phyloP scores from a whole-genome alignment of 2,888 invertebrate genomes.

The Kryphioiulus occultus region DNA sequence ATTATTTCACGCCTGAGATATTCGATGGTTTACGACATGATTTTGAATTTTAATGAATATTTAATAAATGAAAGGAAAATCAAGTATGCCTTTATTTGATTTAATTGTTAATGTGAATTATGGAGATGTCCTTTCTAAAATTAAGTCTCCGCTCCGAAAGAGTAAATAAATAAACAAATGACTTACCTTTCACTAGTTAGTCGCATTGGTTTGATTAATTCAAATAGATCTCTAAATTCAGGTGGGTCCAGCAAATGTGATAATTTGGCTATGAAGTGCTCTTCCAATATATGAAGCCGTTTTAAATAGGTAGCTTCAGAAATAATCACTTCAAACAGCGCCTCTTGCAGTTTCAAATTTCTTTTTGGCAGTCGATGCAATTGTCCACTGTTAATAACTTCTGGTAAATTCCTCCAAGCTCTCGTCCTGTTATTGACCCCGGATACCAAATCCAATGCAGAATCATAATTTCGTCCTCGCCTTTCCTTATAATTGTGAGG shows the following conservation, averaged over 20 bases:
- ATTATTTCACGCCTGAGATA: too few relatives aligned
- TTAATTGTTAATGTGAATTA: too few relatives aligned
- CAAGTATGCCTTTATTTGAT: too few relatives aligned
- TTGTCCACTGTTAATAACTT: not conserved
- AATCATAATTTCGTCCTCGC: not conserved
- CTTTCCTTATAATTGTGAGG: not conserved
- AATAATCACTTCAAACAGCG: constrained; percentile 33
- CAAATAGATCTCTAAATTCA: constrained; percentile 35
- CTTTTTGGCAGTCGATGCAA: not conserved
- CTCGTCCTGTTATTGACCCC: not conserved
- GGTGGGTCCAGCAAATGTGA: not conserved
- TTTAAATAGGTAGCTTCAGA: constrained; percentile 32
- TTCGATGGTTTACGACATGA: too few relatives aligned
- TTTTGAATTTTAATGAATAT: too few relatives aligned
- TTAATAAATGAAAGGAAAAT: too few relatives aligned
- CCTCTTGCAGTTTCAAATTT: constrained; percentile 40
- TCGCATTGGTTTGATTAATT: not conserved
- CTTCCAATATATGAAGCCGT: not conserved
- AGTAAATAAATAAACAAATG: too few relatives aligned
- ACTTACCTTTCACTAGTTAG: constrained; percentile 36
- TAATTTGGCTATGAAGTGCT: not conserved
- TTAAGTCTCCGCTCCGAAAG: too few relatives aligned
- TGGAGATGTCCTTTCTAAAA: too few relatives aligned
- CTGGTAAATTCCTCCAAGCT: constrained; percentile 2
- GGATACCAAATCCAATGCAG: not conserved